Base-by-base conservation (phyloP, 2,797 vertebrate genomes). In the Cirrhinus molitorella region DNA sequence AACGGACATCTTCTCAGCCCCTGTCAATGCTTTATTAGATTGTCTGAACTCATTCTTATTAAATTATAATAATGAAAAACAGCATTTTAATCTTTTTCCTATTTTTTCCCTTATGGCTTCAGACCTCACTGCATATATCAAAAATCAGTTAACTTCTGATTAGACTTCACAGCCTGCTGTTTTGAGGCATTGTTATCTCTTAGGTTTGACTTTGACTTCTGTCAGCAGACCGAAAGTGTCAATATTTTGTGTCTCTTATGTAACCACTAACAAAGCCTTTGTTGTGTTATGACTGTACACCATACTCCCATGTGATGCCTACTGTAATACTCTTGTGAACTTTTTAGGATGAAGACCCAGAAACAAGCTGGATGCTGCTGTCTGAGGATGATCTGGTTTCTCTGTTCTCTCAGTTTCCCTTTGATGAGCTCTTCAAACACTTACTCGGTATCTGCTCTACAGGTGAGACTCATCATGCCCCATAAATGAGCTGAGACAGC, bases 361-460 rank as follows among this genome's bases (percentile, higher is more conserved):
- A 98, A 83, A 96, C 96, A 71, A 97, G 96, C 92, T 99, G 98
- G 97, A 88, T 97, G 91, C 92, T 99, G 19, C 96, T 99, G 79
- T 96, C 94, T 78, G 98, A 99, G 90, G 97, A 99, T 75, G 98
- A 99, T 88, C 93, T 99, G 80, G 95, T 99, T 84, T 92, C 93
- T 19, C 91, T 99, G 16, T 92, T 99, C 79, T 96, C 96, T 85
- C 98, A 99, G 93, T 99, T 99, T 84, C 98, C 98, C 0, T 99
- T 99, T 92, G 95, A 96, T 89, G 96, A 99, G 76, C 96, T 99
- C 73, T 99, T 98, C 89, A 96, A 97, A 40, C 95, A 97, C 66
- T 95, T 99, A 90, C 94, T 99, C n/a, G 97, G 97, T 3, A 96
- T 99, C 92, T 96, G 93, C 45, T 92, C 93, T 84, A 93, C 94